phyloP scores from a whole-genome alignment of 2,888 invertebrate genomes.

The Pollenia amentaria region DNA sequence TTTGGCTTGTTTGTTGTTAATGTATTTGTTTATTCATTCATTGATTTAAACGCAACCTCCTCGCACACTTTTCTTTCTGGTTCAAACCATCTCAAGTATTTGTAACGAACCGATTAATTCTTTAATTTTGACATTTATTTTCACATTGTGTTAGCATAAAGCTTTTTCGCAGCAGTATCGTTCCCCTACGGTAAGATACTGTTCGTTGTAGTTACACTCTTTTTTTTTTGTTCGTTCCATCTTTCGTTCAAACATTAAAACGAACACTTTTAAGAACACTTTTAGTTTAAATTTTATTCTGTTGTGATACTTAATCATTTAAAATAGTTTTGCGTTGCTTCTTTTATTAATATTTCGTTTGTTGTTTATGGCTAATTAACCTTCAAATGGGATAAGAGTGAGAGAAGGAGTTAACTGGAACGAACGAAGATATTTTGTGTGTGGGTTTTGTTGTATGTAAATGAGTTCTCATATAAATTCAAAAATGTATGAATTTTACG shows the following conservation, averaged over 20 bases:
- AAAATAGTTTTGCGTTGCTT: neutral
- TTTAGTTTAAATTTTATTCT: slow-evolving; percentile 40
- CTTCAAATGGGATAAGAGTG: slow-evolving; percentile 43
- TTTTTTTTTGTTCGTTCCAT: neutral
- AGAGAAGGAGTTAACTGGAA: slow-evolving; percentile 10
- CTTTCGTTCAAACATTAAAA: too few species aligned
- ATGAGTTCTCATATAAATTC: slow-evolving; percentile 18
- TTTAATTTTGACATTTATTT: slow-evolving; percentile 46
- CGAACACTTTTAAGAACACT: neutral
- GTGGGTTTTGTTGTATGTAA: neutral
- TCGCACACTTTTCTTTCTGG: slow-evolving; percentile 10
- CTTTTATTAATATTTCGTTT: neutral
- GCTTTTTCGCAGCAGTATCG: slow-evolving; percentile 9
- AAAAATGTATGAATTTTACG: slow-evolving; percentile 23
- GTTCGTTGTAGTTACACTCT: neutral
- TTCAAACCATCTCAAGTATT: neutral
- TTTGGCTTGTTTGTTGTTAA: slow-evolving; percentile 21
- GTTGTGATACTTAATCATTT: slow-evolving; percentile 48
- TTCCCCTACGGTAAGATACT: neutral
- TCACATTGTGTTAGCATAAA: neutral
- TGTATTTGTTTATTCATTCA: slow-evolving; percentile 45
- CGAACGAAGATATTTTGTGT: neutral
- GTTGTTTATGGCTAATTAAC: slow-evolving; percentile 51
- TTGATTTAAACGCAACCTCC: slow-evolving; percentile 45
- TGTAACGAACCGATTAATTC: slow-evolving; percentile 59